phyloP scores from a whole-genome alignment of 2,888 invertebrate genomes.

The Tanytarsus gracilentus region DNA sequence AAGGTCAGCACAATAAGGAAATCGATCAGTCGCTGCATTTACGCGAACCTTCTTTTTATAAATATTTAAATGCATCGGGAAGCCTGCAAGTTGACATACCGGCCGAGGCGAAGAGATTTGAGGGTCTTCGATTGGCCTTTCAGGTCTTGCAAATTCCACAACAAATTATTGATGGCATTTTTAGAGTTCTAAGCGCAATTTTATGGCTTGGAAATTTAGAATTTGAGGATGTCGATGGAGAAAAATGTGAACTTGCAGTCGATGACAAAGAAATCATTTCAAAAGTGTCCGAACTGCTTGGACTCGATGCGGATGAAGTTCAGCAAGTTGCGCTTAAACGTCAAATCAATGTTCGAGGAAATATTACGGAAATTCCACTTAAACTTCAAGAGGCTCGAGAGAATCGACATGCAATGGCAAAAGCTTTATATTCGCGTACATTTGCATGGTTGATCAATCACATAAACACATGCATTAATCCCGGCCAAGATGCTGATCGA shows the following conservation, averaged over 20 bases:
- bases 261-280: conserved; percentile 63
- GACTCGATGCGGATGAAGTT: conserved; percentile 64
- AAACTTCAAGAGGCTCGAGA: conserved; percentile 81
- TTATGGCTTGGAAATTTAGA: conserved; percentile 83
- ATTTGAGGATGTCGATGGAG: conserved; percentile 82
- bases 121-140: conserved; percentile 77
- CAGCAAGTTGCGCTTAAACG: conserved; percentile 64
- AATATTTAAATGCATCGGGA: conserved; percentile 74
- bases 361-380: conserved; percentile 85
- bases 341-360: conserved; percentile 86
- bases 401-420: conserved; percentile 88
- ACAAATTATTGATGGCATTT: conserved; percentile 80
- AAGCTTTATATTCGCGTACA: conserved; percentile 78
- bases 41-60: conserved; percentile 65
- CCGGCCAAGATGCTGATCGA: conserved; percentile 66
- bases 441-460: conserved; percentile 89
- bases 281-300: conserved; percentile 64
- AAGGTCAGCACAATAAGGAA: conserved; percentile 69
- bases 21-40: conserved; percentile 64
- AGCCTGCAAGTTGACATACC: conserved; percentile 55
- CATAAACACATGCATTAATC: conserved; percentile 85
- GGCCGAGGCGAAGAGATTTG: conserved; percentile 61
- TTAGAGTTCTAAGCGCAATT: conserved; percentile 78
- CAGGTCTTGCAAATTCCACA: conserved; percentile 79
- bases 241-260: conserved; percentile 64